phyloP scores from a whole-genome alignment of 2,797 vertebrate species.

The Ptychadena robeensis region DNA sequence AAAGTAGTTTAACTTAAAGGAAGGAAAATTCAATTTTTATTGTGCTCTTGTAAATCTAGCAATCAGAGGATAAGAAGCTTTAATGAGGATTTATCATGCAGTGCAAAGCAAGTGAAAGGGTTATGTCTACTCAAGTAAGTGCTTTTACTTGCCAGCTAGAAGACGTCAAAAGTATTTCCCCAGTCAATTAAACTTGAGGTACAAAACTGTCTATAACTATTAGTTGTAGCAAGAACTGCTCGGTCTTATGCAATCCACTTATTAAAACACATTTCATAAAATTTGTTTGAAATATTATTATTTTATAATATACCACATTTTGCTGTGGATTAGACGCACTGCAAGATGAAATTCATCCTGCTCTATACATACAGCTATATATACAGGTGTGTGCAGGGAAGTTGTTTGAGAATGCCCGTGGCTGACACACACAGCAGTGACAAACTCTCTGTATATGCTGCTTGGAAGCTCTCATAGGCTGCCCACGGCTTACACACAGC shows the following conservation, averaged over 20 bases:
- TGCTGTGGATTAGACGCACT: no score
- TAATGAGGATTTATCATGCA: slow-evolving; percentile 52
- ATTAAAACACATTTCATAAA: not conserved
- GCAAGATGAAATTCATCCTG: no score
- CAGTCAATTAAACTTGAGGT: slow-evolving; percentile 21
- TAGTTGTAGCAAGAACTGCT: not conserved
- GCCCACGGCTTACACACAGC: no score
- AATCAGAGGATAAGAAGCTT: slow-evolving; percentile 48
- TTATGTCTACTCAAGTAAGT: slow-evolving; percentile 45
- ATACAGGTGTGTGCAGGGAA: no score
- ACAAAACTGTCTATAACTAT: slow-evolving; percentile 19
- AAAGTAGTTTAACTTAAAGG: slow-evolving; percentile 47
- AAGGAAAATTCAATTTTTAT: slow-evolving; percentile 50
- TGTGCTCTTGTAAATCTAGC: slow-evolving; percentile 46
- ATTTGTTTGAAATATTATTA: not conserved
- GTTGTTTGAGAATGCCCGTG: no score
- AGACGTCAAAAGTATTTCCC: slow-evolving; percentile 42
- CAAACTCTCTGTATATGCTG: no score
- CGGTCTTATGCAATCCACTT: not conserved
- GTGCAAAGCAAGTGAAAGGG: slow-evolving; percentile 34
- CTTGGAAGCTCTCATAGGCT: no score
- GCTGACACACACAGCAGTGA: no score
- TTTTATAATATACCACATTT: not conserved
- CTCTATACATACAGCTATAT: no score
- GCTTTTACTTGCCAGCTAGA: slow-evolving; percentile 38